Evolutionary conservation across 92 coral and sea anemone genomes (phyloP).

Genomic region (Heteractis magnifica): DNA sequence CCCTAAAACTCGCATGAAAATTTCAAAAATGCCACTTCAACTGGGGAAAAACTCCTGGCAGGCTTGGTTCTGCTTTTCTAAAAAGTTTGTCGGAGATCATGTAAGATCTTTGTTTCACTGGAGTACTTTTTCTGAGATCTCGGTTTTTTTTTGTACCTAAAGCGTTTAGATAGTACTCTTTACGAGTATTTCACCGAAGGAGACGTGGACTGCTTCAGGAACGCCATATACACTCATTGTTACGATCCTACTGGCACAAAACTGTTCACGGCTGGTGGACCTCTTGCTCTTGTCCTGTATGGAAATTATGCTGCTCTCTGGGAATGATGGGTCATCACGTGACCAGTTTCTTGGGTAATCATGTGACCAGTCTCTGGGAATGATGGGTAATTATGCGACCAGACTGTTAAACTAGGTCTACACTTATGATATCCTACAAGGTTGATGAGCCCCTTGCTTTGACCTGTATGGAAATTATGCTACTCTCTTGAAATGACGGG

Average conservation of each 20-base stretch:
- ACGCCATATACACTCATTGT: conserved; percentile 94
- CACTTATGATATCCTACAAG: conserved; percentile 10
- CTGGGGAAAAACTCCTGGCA: no score
- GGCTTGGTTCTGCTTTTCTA: no score
- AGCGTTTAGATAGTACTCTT: conserved; percentile 61
- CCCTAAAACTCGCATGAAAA: no score
- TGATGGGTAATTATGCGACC: conserved; percentile 9
- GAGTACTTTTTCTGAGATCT: neutral
- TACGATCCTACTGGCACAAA: conserved; percentile 90
- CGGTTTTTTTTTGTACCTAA: neutral
- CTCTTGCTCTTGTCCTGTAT: conserved; percentile 80
- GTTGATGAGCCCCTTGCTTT: conserved; percentile 95
- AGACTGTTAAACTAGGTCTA: no score
- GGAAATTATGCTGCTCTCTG: conserved; percentile 96
- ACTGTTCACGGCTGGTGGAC: conserved; percentile 95
- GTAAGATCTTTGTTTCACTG: no score
- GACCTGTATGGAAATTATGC: conserved; percentile 89
- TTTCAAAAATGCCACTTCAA: no score
- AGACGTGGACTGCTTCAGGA: conserved; percentile 74
- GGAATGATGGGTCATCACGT: conserved; percentile 52
- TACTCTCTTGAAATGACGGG: conserved; percentile 78
- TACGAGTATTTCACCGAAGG: conserved; percentile 60
- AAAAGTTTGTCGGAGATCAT: neutral
- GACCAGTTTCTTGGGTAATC: neutral
- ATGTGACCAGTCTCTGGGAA: conserved; percentile 61